A percentile compares a stretch with the other conserved stretches of the same genome.
phyloP scores from a whole-genome alignment of 2,888 invertebrate genomes.

The Diogma glabrata region DNA sequence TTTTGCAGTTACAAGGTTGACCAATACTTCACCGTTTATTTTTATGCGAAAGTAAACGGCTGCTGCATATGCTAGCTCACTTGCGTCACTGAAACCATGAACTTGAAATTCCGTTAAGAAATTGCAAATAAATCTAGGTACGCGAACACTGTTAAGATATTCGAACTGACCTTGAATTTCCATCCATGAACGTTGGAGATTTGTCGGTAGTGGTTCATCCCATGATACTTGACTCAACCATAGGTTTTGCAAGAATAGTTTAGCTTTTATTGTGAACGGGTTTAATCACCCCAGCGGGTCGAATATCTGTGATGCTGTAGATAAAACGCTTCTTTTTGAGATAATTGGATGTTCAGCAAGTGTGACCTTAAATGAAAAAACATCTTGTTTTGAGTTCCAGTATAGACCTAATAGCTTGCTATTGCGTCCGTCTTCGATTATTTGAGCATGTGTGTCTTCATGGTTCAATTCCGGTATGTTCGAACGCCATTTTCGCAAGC shows the following conservation, averaged over 20 bases:
- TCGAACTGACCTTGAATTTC: neutral
- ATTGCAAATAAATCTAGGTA: neutral
- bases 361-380: neutral
- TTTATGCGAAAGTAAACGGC: neutral
- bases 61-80: too few relatives aligned
- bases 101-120: neutral
- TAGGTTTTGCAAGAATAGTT: too few relatives aligned
- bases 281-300: too few relatives aligned
- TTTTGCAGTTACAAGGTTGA: neutral
- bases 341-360: too few relatives aligned
- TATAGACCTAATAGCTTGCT: neutral
- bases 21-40: neutral
- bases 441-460: too few relatives aligned
- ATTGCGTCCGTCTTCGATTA: neutral
- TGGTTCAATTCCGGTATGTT: too few relatives aligned
- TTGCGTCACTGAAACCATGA: too few relatives aligned
- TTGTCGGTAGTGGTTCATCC: neutral
- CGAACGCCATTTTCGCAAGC: slow-evolving; percentile 17
- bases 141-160: neutral
- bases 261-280: too few relatives aligned
- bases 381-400: neutral
- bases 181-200: neutral
- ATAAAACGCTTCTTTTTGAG: too few relatives aligned
- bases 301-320: too few relatives aligned
- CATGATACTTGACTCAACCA: neutral